These are phyloP conservation scores for Folsomia manolachei DNA, from an alignment of 2,888 invertebrate species.

Conservation along the genomic window DNA sequence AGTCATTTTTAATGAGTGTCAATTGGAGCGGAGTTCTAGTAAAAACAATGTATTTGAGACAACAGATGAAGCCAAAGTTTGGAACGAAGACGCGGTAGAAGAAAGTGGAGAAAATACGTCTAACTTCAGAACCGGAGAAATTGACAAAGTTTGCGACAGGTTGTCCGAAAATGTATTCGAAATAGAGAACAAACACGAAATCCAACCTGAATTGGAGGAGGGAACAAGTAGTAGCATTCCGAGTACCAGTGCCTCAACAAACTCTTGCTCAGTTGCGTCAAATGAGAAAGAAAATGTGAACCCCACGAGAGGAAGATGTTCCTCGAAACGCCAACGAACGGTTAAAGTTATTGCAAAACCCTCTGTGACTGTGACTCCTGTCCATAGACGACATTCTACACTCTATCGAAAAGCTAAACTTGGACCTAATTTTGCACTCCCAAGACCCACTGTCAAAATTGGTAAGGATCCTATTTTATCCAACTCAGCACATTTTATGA, in stretches of 20 bases:
- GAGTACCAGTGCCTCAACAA: background rate
- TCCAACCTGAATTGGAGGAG: background rate
- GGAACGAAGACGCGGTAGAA: background rate
- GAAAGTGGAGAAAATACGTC: background rate
- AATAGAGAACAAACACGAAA: conserved; percentile 13
- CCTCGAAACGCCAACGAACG: conserved; percentile 24
- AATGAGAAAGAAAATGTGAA: background rate
- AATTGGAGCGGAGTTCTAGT: conserved; percentile 9
- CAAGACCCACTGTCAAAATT: conserved; percentile 43
- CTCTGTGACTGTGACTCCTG: conserved; percentile 21
- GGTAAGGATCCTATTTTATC: conserved; percentile 37
- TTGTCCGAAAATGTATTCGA: conserved; percentile 22
- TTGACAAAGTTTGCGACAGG: conserved; percentile 24
- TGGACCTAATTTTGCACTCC: conserved; percentile 47
- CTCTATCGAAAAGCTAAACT: conserved; percentile 44
- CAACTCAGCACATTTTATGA: conserved; percentile 24
- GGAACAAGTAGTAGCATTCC: background rate
- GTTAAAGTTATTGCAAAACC: conserved; percentile 40
- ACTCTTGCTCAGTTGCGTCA: background rate
- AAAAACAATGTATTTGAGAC: background rate
- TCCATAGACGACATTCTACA: conserved; percentile 44
- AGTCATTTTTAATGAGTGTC: background rate
- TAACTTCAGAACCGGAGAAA: conserved; percentile 12
- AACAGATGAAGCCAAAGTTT: background rate
- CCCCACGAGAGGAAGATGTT: conserved; percentile 21